phyloP scores from a whole-genome alignment of 2,888 invertebrate species.

The Nemotelus pantherinus region DNA sequence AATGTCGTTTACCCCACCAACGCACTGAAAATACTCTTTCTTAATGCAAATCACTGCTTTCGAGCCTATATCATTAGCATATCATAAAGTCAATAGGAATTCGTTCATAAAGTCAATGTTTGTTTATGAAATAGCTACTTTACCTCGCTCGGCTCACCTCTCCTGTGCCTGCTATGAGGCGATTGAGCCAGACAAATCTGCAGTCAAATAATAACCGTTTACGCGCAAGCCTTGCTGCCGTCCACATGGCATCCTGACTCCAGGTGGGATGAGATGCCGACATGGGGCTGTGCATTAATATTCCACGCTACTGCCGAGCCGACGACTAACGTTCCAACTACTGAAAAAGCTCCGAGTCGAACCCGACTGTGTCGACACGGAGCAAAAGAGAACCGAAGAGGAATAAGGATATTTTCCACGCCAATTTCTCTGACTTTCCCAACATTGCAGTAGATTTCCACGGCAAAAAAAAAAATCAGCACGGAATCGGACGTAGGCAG shows the following conservation, averaged over 20 bases:
- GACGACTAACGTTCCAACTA: neutral
- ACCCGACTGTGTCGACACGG: slow-evolving; percentile 6
- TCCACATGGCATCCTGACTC: slow-evolving; percentile 37
- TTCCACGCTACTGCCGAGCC: slow-evolving; percentile 27
- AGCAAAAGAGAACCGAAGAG: neutral
- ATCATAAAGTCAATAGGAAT: slow-evolving; percentile 10
- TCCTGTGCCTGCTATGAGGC: slow-evolving; percentile 20
- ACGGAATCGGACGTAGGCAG: slow-evolving; percentile 11
- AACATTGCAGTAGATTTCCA: slow-evolving; percentile 27
- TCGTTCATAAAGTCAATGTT: slow-evolving; percentile 37
- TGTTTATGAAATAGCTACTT: slow-evolving; percentile 39
- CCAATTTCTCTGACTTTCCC: slow-evolving; percentile 31
- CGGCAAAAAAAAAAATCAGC: slow-evolving; percentile 25
- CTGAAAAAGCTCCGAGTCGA: slow-evolving; percentile 24
- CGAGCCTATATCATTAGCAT: slow-evolving; percentile 31
- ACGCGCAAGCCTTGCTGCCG: slow-evolving; percentile 42
- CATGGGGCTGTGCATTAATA: slow-evolving; percentile 26
- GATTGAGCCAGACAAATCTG: slow-evolving; percentile 39
- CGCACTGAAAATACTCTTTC: neutral
- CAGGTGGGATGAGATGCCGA: neutral
- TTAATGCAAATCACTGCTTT: slow-evolving; percentile 4
- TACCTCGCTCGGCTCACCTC: slow-evolving; percentile 21
- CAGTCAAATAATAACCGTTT: slow-evolving; percentile 43
- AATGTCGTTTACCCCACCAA: neutral
- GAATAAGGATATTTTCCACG: slow-evolving; percentile 30